These are phyloP conservation scores for Hermaeophaga mercurialis DNA, from an alignment of 2,888 invertebrate genomes.

Conservation along the genomic window DNA sequence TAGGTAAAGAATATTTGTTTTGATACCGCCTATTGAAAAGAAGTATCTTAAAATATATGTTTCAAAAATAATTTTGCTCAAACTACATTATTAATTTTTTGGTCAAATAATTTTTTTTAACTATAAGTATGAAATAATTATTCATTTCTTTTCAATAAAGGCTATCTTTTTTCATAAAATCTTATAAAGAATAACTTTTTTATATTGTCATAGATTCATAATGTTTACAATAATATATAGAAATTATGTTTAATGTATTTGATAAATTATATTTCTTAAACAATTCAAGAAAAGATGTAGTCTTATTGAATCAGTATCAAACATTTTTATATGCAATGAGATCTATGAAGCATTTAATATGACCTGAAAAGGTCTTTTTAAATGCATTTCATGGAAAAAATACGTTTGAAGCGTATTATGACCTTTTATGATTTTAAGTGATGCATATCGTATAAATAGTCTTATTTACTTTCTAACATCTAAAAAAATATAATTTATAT, in stretches of 20 bases:
- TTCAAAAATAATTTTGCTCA: no score
- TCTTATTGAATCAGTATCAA: not conserved
- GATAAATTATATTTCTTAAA: not conserved
- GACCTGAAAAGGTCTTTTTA: not conserved
- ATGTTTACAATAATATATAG: not conserved
- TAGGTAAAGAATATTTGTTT: not conserved
- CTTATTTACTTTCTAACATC: slow-evolving; percentile 29
- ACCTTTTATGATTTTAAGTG: slow-evolving; percentile 8
- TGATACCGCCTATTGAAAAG: no score
- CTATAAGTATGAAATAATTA: no score
- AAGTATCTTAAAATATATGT: no score
- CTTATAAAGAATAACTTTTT: no score
- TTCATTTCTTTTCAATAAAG: no score
- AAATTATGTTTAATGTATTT: not conserved
- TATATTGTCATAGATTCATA: not conserved
- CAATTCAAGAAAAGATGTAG: not conserved
- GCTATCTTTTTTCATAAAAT: no score
- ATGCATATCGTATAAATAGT: slow-evolving; percentile 14
- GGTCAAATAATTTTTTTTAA: no score
- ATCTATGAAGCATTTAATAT: not conserved
- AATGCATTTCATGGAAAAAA: not conserved
- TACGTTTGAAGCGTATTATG: slow-evolving; percentile 6
- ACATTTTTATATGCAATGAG: not conserved
- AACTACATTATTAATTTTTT: no score
- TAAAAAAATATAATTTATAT: slow-evolving; percentile 53